Evolutionary conservation across 2,797 vertebrate genomes (phyloP).

Genomic region (Ceryle rudis): DNA sequence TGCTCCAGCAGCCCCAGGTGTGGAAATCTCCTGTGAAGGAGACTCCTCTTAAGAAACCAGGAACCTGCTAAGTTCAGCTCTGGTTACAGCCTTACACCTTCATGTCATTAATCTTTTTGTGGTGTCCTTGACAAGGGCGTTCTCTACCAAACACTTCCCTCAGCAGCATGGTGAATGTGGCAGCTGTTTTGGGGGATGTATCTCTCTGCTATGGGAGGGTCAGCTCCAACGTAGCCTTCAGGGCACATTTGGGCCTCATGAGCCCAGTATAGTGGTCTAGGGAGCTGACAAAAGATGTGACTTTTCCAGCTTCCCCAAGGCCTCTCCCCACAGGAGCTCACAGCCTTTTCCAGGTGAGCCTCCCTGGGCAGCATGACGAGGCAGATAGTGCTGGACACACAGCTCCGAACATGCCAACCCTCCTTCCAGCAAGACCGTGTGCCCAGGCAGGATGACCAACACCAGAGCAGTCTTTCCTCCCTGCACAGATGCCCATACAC

Average conservation of each 20-base stretch:
- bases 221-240: neutral
- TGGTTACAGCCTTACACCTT: neutral
- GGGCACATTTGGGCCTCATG: fast-evolving
- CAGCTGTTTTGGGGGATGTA: neutral
- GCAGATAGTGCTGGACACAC: neutral
- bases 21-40: neutral
- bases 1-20: neutral
- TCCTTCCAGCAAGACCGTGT: fast-evolving
- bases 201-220: neutral
- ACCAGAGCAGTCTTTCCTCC: neutral
- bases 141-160: neutral
- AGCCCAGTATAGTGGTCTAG: neutral
- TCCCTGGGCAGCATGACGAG: fast-evolving
- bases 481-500: fast-evolving
- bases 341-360: neutral
- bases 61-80: neutral
- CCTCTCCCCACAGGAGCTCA: neutral
- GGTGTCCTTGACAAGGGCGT: neutral
- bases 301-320: neutral
- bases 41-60: neutral
- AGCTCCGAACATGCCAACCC: fast-evolving
- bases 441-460: neutral
- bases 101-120: neutral
- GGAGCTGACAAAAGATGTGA: neutral
- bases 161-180: fast-evolving